Percentiles rank a stretch among this genome's conserved stretches.
Evolutionary conservation across 2,113 vertebrate genomes (phyloP).

Genomic region (Stigmatopora argus): DNA sequence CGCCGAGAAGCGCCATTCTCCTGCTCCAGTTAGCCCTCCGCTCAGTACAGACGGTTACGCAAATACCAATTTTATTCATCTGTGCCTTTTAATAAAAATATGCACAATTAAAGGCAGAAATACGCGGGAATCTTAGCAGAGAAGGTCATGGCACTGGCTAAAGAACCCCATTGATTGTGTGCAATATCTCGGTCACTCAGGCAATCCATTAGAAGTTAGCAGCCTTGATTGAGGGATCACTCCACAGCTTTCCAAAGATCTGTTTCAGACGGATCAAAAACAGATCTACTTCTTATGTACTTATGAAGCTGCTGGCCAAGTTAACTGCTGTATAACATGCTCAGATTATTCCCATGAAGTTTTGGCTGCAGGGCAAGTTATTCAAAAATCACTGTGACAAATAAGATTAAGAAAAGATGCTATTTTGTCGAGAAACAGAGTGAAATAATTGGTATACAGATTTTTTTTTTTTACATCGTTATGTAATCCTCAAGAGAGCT

Average conservation of each 20-base stretch:
- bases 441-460: constrained; percentile 13
- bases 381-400: constrained; percentile 60
- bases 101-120: constrained; percentile 60
- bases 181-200: constrained; percentile 43
- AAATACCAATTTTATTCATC: constrained; percentile 66
- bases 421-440: constrained; percentile 33
- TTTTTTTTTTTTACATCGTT: too few species aligned
- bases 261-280: constrained; percentile 53
- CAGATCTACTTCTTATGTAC: constrained; percentile 59
- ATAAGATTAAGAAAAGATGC: constrained; percentile 51
- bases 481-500: too few species aligned
- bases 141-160: constrained; percentile 43
- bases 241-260: constrained; percentile 56
- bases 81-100: constrained; percentile 54
- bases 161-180: constrained; percentile 35
- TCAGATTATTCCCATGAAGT: constrained; percentile 60
- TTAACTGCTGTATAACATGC: constrained; percentile 42
- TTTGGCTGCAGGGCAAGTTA: constrained; percentile 46
- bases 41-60: constrained; percentile 71
- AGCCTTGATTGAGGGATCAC: constrained; percentile 42
- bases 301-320: constrained; percentile 46
- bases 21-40: constrained; percentile 89
- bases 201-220: constrained; percentile 28
- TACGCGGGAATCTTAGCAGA: constrained; percentile 37
- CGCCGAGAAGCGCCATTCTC: constrained; percentile 85